phyloP scores from a whole-genome alignment of 2,797 vertebrate species.

The Danio aesculapii region DNA sequence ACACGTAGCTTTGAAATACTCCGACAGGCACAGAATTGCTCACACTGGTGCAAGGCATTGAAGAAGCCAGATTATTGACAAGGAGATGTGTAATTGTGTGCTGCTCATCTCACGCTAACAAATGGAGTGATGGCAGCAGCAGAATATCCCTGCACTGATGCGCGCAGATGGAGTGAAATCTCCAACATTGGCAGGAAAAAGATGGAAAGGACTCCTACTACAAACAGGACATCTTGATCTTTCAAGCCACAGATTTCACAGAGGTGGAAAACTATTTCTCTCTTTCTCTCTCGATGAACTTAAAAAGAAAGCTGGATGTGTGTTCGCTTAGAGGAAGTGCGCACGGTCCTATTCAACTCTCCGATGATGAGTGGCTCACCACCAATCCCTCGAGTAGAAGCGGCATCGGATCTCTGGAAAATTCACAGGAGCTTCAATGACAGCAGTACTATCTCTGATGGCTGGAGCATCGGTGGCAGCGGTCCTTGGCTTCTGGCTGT shows the following conservation, averaged over 20 bases:
- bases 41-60: conserved; percentile 72
- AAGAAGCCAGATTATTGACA: conserved; percentile 64
- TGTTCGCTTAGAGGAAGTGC: conserved; percentile 34
- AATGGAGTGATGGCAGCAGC: conserved; percentile 38
- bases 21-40: conserved; percentile 71
- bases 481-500: conserved; percentile 87
- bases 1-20: conserved; percentile 73
- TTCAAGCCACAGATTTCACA: conserved; percentile 14
- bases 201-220: conserved; percentile 19
- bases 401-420: conserved; percentile 43
- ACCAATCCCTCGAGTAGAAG: conserved; percentile 59
- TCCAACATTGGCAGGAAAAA: conserved; percentile 23
- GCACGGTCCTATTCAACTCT: conserved; percentile 31
- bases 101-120: conserved; percentile 55
- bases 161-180: conserved; percentile 19
- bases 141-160: conserved; percentile 18
- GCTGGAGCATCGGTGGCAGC: conserved; percentile 81
- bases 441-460: conserved; percentile 66
- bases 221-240: conserved; percentile 17
- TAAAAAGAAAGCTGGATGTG: conserved; percentile 39
- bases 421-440: conserved; percentile 67
- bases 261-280: conserved; percentile 11
- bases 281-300: conserved; percentile 21
- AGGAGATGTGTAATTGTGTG: conserved; percentile 67
- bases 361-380: conserved; percentile 70